phyloP scores from a whole-genome alignment of 2,888 invertebrate species.

The Carterocephalus palaemon region DNA sequence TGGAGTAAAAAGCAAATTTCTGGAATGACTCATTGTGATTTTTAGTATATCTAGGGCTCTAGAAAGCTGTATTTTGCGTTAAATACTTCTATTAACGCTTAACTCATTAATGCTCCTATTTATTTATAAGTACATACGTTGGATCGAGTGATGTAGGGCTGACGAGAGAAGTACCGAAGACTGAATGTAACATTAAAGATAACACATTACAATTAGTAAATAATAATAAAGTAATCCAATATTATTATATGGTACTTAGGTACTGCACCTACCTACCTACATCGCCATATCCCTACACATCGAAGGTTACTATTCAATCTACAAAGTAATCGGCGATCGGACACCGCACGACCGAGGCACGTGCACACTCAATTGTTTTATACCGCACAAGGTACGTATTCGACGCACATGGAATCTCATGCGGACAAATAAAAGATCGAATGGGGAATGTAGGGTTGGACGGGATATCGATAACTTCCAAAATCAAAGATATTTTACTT shows the following conservation, averaged over 20 bases:
- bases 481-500: not conserved
- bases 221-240: not conserved
- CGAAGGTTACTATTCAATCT: slow-evolving; percentile 41
- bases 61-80: too few species aligned
- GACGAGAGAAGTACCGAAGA: too few species aligned
- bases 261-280: not conserved
- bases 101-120: too few species aligned
- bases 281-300: not conserved
- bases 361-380: slow-evolving; percentile 63
- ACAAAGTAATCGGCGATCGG: slow-evolving; percentile 60
- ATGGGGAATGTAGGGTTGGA: slow-evolving; percentile 45
- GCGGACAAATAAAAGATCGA: slow-evolving; percentile 54
- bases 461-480: slow-evolving; percentile 4
- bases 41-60: too few species aligned
- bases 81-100: too few species aligned
- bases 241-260: not conserved
- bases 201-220: too few species aligned
- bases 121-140: too few species aligned
- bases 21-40: too few species aligned
- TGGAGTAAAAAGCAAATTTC: slow-evolving; percentile 35
- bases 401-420: slow-evolving; percentile 49
- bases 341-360: slow-evolving; percentile 55
- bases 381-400: slow-evolving; percentile 57
- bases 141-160: too few species aligned
- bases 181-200: too few species aligned